These are phyloP conservation scores for Xanthostigma xanthostigma DNA, from an alignment of 2,888 invertebrate genomes.

Conservation along the genomic window DNA sequence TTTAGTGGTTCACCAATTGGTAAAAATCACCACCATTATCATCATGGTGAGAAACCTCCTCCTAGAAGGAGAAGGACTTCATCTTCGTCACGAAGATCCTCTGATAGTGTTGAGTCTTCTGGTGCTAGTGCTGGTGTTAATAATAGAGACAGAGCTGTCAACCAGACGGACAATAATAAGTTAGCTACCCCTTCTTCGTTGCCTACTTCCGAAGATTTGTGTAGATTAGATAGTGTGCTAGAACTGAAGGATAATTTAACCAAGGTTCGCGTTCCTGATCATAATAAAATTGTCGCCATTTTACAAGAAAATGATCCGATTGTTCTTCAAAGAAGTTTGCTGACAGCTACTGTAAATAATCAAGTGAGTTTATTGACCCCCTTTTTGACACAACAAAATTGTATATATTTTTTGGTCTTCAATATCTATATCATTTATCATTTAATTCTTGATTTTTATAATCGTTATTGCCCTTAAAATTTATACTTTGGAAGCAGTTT, in stretches of 20 bases:
- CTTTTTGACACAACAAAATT: too few relatives aligned
- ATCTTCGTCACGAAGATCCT: neutral
- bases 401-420: neutral
- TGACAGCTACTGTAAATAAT: slow-evolving; percentile 68
- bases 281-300: slow-evolving; percentile 68
- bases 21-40: too few relatives aligned
- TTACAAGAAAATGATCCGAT: slow-evolving; percentile 66
- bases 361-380: slow-evolving; percentile 42
- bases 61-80: slow-evolving; percentile 3
- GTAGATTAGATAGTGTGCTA: slow-evolving; percentile 53
- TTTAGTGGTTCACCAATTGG: neutral
- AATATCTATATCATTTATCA: neutral
- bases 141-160: slow-evolving; percentile 8
- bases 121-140: slow-evolving; percentile 11
- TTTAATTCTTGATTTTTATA: neutral
- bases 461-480: neutral
- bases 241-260: slow-evolving; percentile 34
- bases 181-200: slow-evolving; percentile 9
- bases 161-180: slow-evolving; percentile 19
- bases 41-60: slow-evolving; percentile 1
- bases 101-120: slow-evolving; percentile 4
- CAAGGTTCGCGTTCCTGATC: slow-evolving; percentile 50
- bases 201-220: slow-evolving; percentile 25
- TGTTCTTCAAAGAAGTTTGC: slow-evolving; percentile 70
- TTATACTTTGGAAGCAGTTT: neutral